Percentiles rank a stretch among this genome's conserved stretches.
Evolutionary conservation across 2,888 invertebrate species (phyloP).

Genomic region (Branchellion lobata): DNA sequence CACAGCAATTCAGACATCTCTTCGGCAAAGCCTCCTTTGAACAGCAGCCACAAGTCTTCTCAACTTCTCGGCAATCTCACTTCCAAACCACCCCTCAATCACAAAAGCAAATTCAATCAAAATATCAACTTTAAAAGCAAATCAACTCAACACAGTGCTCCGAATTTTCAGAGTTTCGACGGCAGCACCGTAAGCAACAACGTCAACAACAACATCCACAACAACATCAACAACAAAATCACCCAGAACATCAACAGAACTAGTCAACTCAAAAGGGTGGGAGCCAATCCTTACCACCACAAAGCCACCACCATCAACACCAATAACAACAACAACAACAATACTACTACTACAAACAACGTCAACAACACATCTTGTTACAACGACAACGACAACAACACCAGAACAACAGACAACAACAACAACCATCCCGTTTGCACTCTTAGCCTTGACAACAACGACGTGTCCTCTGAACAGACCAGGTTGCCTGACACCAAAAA

Average conservation of each 20-base stretch:
- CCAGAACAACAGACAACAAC: not conserved
- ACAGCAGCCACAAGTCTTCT: not conserved
- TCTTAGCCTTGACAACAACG: not conserved
- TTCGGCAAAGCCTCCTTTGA: not conserved
- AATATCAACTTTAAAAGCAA: not conserved
- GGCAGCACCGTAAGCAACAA: not conserved
- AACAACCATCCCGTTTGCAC: not conserved
- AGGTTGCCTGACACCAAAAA: not conserved
- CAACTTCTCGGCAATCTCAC: not conserved
- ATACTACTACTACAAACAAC: not conserved
- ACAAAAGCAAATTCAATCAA: no score
- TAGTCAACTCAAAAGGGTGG: not conserved
- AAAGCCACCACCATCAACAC: not conserved
- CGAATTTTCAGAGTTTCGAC: no score
- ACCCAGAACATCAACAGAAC: conserved; percentile 8
- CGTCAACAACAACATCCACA: not conserved
- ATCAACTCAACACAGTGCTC: not conserved
- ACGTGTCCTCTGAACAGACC: not conserved
- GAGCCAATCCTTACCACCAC: not conserved
- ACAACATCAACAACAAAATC: conserved; percentile 18
- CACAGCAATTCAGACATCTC: not conserved
- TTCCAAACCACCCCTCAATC: no score
- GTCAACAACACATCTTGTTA: not conserved
- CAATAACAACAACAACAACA: not conserved
- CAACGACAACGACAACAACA: conserved; percentile 9